phyloP scores from a whole-genome alignment of 2,888 invertebrate genomes.

The Ephialtes manifestator region DNA sequence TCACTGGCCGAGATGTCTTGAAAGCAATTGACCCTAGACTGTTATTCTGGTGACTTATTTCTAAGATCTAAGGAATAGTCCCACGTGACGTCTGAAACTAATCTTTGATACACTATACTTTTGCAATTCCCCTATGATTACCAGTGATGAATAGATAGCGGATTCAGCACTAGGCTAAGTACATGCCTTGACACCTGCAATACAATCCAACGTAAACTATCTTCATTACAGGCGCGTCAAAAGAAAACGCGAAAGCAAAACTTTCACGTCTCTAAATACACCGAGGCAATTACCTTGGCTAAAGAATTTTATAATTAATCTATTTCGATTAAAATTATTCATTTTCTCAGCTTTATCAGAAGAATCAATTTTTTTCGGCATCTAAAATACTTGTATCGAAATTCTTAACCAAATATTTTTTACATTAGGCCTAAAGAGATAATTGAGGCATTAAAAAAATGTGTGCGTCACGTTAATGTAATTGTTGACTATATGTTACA shows the following conservation, averaged over 20 bases:
- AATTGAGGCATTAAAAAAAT: too few species aligned
- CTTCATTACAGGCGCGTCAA: not conserved
- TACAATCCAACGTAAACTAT: conserved; percentile 3
- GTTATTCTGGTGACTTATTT: not conserved
- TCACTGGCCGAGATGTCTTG: not conserved
- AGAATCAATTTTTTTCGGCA: too few species aligned
- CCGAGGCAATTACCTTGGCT: not conserved
- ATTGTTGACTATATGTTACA: too few species aligned
- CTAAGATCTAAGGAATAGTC: not conserved
- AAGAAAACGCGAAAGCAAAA: conserved; percentile 28
- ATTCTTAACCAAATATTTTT: too few species aligned
- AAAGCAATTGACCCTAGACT: not conserved
- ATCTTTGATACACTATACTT: conserved; percentile 3
- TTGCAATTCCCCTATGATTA: not conserved
- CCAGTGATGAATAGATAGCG: conserved; percentile 6
- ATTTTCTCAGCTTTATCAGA: too few species aligned
- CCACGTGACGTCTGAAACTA: not conserved
- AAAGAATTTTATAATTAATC: conserved; percentile 8
- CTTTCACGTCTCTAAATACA: conserved; percentile 36
- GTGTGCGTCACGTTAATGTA: too few species aligned
- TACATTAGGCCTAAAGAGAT: too few species aligned
- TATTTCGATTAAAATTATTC: not conserved
- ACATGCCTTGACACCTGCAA: not conserved
- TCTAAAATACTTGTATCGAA: too few species aligned
- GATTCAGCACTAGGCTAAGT: conserved; percentile 7